Evolutionary conservation across 2,113 vertebrate species (phyloP).

Genomic region (Trachemys scripta): DNA sequence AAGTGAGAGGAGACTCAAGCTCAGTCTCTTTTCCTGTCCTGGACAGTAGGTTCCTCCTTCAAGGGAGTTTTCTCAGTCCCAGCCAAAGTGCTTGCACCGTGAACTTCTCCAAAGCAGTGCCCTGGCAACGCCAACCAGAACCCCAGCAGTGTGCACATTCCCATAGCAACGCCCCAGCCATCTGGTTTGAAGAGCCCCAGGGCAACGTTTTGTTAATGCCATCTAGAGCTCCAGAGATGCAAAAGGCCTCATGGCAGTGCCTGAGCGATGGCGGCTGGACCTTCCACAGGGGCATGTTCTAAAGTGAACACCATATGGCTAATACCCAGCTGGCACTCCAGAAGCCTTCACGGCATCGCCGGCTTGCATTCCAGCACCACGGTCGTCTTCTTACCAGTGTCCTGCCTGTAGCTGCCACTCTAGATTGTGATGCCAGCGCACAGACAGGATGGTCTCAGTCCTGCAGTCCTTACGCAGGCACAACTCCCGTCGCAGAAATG

Average conservation of each 20-base stretch:
- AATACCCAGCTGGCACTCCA: background rate
- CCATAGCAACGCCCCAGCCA: fast-evolving
- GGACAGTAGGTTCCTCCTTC: background rate
- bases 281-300: background rate
- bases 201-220: fast-evolving
- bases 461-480: background rate
- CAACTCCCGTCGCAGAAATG: fast-evolving
- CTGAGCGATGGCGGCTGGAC: background rate
- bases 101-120: background rate
- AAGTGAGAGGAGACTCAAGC: background rate
- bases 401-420: background rate
- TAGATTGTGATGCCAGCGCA: fast-evolving
- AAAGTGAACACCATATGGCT: fast-evolving
- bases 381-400: background rate
- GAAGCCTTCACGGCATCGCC: background rate
- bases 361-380: fast-evolving
- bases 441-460: fast-evolving
- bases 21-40: background rate
- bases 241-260: background rate
- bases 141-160: background rate
- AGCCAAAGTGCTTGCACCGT: fast-evolving
- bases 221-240: background rate
- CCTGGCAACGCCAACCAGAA: background rate
- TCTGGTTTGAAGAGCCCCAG: fast-evolving
- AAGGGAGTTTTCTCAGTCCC: fast-evolving